These are phyloP conservation scores for Corticium candelabrum DNA, from an alignment of 37 sponge, comb jelly and placozoan species.

Conservation along the genomic window DNA sequence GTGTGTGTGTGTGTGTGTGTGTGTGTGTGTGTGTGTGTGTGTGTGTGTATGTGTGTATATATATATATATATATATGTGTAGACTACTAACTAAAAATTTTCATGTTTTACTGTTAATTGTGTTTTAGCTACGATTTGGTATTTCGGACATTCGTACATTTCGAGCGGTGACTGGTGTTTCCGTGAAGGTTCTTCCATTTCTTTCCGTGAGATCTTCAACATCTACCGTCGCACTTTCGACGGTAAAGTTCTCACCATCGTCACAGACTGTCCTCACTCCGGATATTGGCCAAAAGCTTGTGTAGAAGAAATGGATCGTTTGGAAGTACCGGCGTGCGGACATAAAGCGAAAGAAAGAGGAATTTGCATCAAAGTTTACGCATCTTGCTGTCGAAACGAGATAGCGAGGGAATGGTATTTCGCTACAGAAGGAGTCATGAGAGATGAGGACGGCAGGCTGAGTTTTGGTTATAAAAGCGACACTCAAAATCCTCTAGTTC, in stretches of 20 bases:
- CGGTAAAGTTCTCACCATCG: conserved; percentile 23
- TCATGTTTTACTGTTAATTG: background rate
- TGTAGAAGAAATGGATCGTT: conserved; percentile 18
- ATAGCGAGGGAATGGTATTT: conserved; percentile 5
- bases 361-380: conserved; percentile 24
- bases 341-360: conserved; percentile 27
- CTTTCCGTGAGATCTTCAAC: conserved; percentile 31
- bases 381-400: conserved; percentile 7
- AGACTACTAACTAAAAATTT: too few species aligned
- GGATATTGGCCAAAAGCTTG: conserved; percentile 20
- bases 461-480: background rate
- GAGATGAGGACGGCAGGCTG: background rate
- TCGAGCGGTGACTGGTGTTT: conserved; percentile 45
- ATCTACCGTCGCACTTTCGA: conserved; percentile 18
- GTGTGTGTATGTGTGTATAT: too few species aligned
- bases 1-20: too few species aligned
- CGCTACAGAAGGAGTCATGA: conserved; percentile 1
- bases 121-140: conserved; percentile 27
- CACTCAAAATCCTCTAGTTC: background rate
- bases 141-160: conserved; percentile 33
- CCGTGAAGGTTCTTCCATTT: conserved; percentile 25
- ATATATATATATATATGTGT: too few species aligned
- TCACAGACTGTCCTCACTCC: conserved; percentile 37
- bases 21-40: too few species aligned
- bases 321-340: conserved; percentile 40